Base-by-base conservation (phyloP, 2,888 invertebrate species). In the Stenodera caucasica region DNA sequence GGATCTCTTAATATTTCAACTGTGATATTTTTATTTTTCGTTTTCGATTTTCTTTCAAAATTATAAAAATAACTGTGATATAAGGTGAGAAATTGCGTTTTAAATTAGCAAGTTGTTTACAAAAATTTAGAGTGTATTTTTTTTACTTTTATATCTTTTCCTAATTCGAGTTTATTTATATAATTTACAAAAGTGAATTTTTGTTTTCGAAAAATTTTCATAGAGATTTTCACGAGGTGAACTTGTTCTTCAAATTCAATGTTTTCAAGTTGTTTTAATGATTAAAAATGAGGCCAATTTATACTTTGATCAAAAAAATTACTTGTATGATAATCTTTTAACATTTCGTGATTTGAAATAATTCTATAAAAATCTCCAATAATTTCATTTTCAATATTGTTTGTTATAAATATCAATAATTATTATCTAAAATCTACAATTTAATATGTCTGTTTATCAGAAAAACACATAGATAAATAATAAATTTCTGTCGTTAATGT, bases 51-150 rank as follows among this genome's bases (percentile, higher is more conserved):
- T 57, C 26, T 52, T 45, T 18, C 37, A 8, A 18, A 40, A 35
- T n/a, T n/a, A 51, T 61, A 61, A 54, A 61, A 61, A 61, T 61
- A 61, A 61, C 57, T 61, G 61, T 61, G 61, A 61, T 61, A 52
- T 54, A 61, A 57, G 61, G 57, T 57, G 57, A 57, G 57, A 57
- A 53, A 40, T n/a, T 40, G 37, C 37, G 37, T 9, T 40, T 15
- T 40, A 40, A 40, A 40, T 40, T 35, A 5, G 14, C 14, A n/a
- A 35, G 14, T 40, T 40, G 15, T 18, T 15, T 7, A 40, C 9
- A 15, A 40, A 18, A n/a, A n/a, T n/a, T n/a, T n/a, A n/a, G n/a
- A n/a, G n/a, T n/a, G n/a, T n/a, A n/a, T n/a, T n/a, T n/a, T n/a
- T n/a, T n/a, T n/a, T n/a, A n/a, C n/a, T n/a, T n/a, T n/a, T n/a